Evolutionary conservation across 2,888 invertebrate species (phyloP).

Genomic region (Dendrolimus pini): DNA sequence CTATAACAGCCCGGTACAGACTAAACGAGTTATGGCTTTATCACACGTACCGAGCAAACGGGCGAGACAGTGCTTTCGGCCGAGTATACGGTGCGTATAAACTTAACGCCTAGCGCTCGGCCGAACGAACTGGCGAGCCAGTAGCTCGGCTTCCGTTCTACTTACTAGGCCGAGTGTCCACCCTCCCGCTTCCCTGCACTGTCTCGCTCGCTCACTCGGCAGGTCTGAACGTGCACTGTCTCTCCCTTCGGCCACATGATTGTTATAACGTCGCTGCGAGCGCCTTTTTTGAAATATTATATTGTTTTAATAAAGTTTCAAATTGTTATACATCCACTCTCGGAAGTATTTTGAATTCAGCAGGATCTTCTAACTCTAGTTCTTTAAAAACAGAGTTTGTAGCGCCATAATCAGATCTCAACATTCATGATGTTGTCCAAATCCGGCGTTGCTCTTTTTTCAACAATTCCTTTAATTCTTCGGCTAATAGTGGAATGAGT

Average conservation of each 20-base stretch:
- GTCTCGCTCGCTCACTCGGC: conserved; percentile 12
- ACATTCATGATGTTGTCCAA: conserved; percentile 11
- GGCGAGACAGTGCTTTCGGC: too few species aligned
- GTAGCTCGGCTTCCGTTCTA: conserved; percentile 9
- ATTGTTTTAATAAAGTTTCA: conserved; percentile 10
- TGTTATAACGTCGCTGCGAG: too few species aligned
- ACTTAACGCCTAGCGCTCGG: too few species aligned
- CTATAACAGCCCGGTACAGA: too few species aligned
- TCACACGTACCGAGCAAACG: too few species aligned
- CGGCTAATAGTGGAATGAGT: conserved; percentile 10
- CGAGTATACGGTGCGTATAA: too few species aligned
- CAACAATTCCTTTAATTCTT: conserved; percentile 12
- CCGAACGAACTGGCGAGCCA: background rate
- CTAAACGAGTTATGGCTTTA: too few species aligned
- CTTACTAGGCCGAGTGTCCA: conserved; percentile 7
- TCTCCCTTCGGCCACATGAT: conserved; percentile 1
- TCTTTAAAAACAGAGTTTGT: conserved; percentile 7
- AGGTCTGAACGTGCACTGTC: conserved; percentile 6
- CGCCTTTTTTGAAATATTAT: too few species aligned
- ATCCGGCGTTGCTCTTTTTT: conserved; percentile 8
- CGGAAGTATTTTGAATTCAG: too few species aligned
- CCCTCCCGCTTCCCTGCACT: conserved; percentile 9
- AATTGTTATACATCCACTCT: conserved; percentile 10
- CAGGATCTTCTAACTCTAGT: conserved; percentile 6
- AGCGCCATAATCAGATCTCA: conserved; percentile 9